Base-by-base conservation (phyloP, 2,113 vertebrate genomes). In the Tachysurus fulvidraco region DNA sequence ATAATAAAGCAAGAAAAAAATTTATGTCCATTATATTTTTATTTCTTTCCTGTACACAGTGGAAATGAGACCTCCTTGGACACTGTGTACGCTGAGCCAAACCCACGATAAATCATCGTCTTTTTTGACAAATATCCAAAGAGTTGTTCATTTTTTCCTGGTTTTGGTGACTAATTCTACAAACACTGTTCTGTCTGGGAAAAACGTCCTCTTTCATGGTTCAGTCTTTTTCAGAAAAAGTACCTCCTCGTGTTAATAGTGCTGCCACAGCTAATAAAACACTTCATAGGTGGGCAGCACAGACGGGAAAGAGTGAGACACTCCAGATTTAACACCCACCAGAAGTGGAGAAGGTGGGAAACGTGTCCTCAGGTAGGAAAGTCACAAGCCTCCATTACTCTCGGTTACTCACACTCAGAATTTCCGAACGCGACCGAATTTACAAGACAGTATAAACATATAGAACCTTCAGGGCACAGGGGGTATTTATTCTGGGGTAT, bases 281-380 rank as follows among this genome's bases (percentile, higher is more conserved):
- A 59, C 65, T 71, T 87, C 79, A 52, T 84, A 60, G 62, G 82
- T 65, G 30, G 67, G 84, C 76, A 81, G 74, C 1, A 57, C 10
- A 55, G 55, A 82, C 74, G 59, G 87, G 78, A 90, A 90, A 86
- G 69, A 69, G 83, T 83, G 85, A 87, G 77, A 84, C 69, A 67
- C 81, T 81, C 19, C 30, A 85, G 64, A 78, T 25, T 85, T 76
- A 74, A 86, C 85, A 62, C 30, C 67, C 83, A 36, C 50, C 46
- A 14, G 60, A 86, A 44, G 21, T 36, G n/a, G 78, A 57, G 50
- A 41, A 50, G 57, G 81, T 28, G 54, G 52, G 62, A 79, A 80
- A 88, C 12, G 25, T 69, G 44, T 84, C 54, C 44, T 83, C 81
- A 55, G 59, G 81, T 46, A 67, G 69, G 36, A 84, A 71, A 80